Base-by-base conservation (phyloP, 2,888 invertebrate species). In the Diaphora mendica region DNA sequence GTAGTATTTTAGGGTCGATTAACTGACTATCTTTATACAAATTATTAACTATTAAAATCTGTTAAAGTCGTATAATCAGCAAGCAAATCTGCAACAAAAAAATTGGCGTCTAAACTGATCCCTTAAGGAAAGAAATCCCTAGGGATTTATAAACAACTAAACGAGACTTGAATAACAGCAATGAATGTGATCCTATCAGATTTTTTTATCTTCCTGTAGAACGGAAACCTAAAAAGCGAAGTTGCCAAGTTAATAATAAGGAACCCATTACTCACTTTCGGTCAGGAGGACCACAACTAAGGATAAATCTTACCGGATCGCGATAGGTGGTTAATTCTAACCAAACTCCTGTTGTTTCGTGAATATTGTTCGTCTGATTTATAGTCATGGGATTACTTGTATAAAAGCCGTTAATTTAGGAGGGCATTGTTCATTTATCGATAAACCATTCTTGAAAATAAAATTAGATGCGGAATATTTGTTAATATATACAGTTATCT, bases 341-440 rank as follows among this genome's bases (percentile, higher is more conserved):
- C 62, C 62, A 30, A 62, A 30, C 62, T 62, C 62, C 62, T 62
- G 62, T 62, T 62, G 62, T 62, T 62, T 30, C 59, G 17, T 62
- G 62, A 30, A 62, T 62, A 62, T 59, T 62, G 62, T 26, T 62
- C 26, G 0, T 17, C 17, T 67, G 42, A 67, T 67, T 42, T 44
- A 42, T 42, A 4, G n/a, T n/a, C 44, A 44, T n/a, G 30, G 44
- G 44, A 44, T 42, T 67, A 13, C 59, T 30, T 26, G 26, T 17
- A 62, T 62, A 30, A 62, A 62, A 30, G 30, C 30, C 30, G 30
- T 62, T 62, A 30, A 30, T 30, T 17, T 30, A 30, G 62, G 7
- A 62, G 17, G 62, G 62, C 17, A 30, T 62, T 62, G 30, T 30
- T 62, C 30, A 17, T 62, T 30, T 30, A 13, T 17, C 30, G 62